Evolutionary conservation across 2,888 invertebrate species (phyloP).

Genomic region (Philopedon plagiatum): DNA sequence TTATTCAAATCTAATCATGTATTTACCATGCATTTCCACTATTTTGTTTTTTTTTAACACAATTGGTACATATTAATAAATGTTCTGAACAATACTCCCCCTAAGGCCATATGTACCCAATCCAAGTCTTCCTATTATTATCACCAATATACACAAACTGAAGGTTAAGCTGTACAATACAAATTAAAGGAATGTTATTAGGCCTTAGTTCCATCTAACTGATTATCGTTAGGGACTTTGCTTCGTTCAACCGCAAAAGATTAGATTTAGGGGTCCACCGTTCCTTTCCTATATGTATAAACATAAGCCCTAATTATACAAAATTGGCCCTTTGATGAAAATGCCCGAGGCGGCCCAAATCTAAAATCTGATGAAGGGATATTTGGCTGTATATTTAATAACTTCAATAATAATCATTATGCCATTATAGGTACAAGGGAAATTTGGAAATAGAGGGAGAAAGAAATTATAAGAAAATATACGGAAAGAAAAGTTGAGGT

Average conservation of each 20-base stretch:
- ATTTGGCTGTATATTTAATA: conserved; percentile 36
- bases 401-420: conserved; percentile 35
- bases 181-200: conserved; percentile 43
- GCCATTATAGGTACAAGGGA: conserved; percentile 4
- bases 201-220: conserved; percentile 39
- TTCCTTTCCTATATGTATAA: conserved; percentile 38
- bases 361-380: conserved; percentile 28
- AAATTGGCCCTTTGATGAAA: conserved; percentile 45
- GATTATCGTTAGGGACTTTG: conserved; percentile 45
- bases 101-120: no score
- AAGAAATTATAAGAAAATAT: not conserved
- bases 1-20: no score
- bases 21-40: no score
- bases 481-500: no score
- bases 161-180: conserved; percentile 41
- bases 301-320: conserved; percentile 46
- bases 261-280: conserved; percentile 42
- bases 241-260: conserved; percentile 47
- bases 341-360: conserved; percentile 29
- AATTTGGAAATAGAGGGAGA: not conserved
- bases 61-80: no score
- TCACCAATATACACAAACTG: conserved; percentile 26
- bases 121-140: conserved; percentile 6
- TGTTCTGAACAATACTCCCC: no score
- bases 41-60: no score